These are phyloP conservation scores for Lethenteron camtschaticum DNA, from an alignment of 2,113 vertebrate species.

Conservation along the genomic window DNA sequence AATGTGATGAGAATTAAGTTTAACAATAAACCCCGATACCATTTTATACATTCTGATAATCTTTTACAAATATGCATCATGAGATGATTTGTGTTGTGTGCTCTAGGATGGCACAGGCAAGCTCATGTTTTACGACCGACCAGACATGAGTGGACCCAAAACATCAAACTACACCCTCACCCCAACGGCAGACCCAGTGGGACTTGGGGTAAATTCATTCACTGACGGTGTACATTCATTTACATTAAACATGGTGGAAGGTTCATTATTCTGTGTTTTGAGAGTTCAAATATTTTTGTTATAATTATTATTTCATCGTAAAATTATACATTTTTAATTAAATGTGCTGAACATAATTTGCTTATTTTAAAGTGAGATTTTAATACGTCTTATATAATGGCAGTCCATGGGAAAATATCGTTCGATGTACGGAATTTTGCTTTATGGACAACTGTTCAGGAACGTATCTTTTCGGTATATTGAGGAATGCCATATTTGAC, in stretches of 20 bases:
- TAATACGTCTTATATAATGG: neutral
- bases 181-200: conserved; percentile 24
- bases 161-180: conserved; percentile 34
- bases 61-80: no score
- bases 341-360: neutral
- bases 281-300: neutral
- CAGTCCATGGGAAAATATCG: neutral
- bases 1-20: no score
- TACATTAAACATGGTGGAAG: no score
- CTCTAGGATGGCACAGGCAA: conserved; percentile 31
- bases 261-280: no score
- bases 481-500: no score
- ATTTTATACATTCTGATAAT: no score
- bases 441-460: no score
- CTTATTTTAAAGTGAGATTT: neutral
- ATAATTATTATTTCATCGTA: neutral
- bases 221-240: neutral
- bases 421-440: no score
- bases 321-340: neutral
- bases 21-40: no score
- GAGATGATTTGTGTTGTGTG: no score
- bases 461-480: no score
- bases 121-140: conserved; percentile 52
- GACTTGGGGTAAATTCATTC: conserved; percentile 25
- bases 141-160: conserved; percentile 34